Conservation (phyloP, 2,888 invertebrate species). For the Buathra laborator region DNA sequence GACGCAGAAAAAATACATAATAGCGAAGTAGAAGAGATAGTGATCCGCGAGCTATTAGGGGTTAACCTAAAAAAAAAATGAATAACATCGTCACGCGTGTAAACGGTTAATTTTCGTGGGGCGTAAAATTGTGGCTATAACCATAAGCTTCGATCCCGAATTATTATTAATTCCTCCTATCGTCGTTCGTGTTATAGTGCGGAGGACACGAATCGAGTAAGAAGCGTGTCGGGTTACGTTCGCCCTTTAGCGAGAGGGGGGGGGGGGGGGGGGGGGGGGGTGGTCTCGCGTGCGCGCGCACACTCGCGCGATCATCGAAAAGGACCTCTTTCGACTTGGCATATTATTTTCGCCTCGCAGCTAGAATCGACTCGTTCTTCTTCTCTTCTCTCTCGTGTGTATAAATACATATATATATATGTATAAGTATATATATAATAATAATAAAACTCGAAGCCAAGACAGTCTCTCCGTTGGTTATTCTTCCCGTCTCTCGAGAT, state of each 20-base stretch:
- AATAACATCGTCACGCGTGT: conserved; percentile 20
- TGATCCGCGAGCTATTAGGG: neutral
- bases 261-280: too few relatives aligned
- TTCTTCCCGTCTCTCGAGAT: conserved; percentile 52
- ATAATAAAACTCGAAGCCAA: neutral
- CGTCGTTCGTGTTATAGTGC: neutral
- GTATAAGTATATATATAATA: neutral
- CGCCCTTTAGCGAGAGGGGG: neutral
- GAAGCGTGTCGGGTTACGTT: conserved; percentile 12
- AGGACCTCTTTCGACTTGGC: conserved; percentile 10
- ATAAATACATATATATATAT: neutral
- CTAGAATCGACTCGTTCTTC: conserved; percentile 7
- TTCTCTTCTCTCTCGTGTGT: neutral
- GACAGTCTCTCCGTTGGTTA: conserved; percentile 16
- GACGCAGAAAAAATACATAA: conserved; percentile 37
- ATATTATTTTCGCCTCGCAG: conserved; percentile 8
- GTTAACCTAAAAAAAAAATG: conserved; percentile 16
- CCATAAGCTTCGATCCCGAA: conserved; percentile 34
- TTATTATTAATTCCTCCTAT: conserved; percentile 51
- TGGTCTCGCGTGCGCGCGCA: neutral
- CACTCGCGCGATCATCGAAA: conserved; percentile 23
- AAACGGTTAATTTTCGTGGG: conserved; percentile 53
- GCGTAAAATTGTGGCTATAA: conserved; percentile 51
- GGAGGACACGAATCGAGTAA: neutral
- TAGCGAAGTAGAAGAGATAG: conserved; percentile 26